Evolutionary conservation across 2,888 invertebrate species (phyloP), one percentile per base, ranked within the genome.

Genomic region (Agrotis clavis): DNA sequence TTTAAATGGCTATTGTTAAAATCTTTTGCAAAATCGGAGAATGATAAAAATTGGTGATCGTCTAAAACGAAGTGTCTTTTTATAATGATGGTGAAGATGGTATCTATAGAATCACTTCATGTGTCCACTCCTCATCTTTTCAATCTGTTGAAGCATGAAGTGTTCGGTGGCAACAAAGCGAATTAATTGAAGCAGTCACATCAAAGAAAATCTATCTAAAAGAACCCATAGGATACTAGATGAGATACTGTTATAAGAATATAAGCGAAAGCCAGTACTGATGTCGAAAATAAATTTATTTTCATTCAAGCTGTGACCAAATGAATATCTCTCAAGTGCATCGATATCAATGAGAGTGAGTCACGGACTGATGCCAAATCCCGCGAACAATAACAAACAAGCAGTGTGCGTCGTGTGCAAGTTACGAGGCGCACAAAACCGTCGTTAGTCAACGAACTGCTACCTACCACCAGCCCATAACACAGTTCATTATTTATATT

Each of bases 401-500:
- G 74, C 73, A 81, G 68, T 30, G 18, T 11, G 81, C 83, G 81
- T 83, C 82, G 82, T 80, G 77, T 77, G 89, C 89, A 86, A 92
- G 90, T 93, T 92, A 93, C 89, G 92, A 91, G 84, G 88, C 81
- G 79, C 84, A 95, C 94, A 95, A 95, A 94, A 91, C 90, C 90
- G 89, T 92, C 92, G 94, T 96, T 94, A 95, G 93, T 96, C 94
- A 95, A 93, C 95, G 91, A 82, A 89, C 86, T 89, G 91, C 94
- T 93, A 93, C 94, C 94, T 93, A 94, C 94, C 92, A 92, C 88
- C 90, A 89, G 92, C 88, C 91, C 93, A 94, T 95, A 95, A 95
- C 93, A 90, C 95, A 96, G 96, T 95, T 95, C 96, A 96, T 96
- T 96, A 96, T 96, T 96, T 95, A 96, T 94, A 95, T 95, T 96